Evolutionary conservation across 2,888 invertebrate species (phyloP).

Genomic region (Ochlodes sylvanus): DNA sequence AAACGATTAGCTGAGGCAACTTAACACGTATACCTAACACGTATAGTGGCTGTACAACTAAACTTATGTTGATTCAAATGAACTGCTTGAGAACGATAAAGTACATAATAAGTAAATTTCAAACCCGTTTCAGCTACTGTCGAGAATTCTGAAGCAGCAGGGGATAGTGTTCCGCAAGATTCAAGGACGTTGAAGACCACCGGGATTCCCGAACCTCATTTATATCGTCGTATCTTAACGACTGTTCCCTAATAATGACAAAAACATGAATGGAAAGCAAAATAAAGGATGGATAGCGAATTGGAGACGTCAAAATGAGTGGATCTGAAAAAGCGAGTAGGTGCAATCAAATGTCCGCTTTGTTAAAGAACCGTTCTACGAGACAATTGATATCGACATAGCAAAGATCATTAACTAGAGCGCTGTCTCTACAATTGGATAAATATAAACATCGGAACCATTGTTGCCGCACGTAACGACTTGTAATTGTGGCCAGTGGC

Average conservation of each 20-base stretch:
- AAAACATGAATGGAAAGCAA: too few relatives aligned
- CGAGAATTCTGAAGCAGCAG: too few relatives aligned
- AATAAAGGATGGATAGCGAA: too few relatives aligned
- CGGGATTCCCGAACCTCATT: too few relatives aligned
- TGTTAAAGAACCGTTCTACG: conserved; percentile 2
- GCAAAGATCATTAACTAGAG: conserved; percentile 22
- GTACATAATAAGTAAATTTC: too few relatives aligned
- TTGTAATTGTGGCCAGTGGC: conserved; percentile 23
- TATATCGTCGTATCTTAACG: too few relatives aligned
- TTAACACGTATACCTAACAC: not conserved
- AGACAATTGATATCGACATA: conserved; percentile 21
- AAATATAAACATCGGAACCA: conserved; percentile 26
- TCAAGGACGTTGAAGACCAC: too few relatives aligned
- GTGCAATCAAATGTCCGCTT: not conserved
- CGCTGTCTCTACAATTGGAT: conserved; percentile 28
- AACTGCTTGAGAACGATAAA: not conserved
- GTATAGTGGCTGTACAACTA: not conserved
- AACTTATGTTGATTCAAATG: not conserved
- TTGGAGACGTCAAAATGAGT: too few relatives aligned
- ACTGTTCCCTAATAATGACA: too few relatives aligned
- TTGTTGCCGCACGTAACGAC: conserved; percentile 22
- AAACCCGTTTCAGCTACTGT: too few relatives aligned
- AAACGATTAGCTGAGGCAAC: conserved; percentile 15
- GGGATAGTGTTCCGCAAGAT: too few relatives aligned
- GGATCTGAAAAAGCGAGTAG: not conserved